Evolutionary conservation across 2,888 invertebrate genomes (phyloP), one percentile per base, ranked within the genome.

Genomic region (Pterobdella sp.): DNA sequence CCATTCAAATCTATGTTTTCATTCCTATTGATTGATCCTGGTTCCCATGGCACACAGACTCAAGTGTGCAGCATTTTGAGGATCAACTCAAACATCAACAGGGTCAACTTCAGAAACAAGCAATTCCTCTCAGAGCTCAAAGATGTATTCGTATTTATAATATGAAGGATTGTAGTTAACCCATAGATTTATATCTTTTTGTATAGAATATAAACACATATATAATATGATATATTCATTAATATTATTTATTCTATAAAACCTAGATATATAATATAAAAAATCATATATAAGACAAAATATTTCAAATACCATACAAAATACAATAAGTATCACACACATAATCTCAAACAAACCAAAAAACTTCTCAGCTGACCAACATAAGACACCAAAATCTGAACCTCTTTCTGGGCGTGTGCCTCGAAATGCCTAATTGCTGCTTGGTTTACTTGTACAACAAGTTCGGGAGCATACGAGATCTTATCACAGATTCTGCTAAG

Each of bases 281-380:
- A 42, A 7, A 42, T 42, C 7, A 7, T 14, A 42, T 42, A 42
- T 18, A 42, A 42, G 7, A 42, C 42, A 42, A 42, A 14, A 42
- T 18, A 42, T 14, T 42, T 14, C 42, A 42, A n/a, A 42, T 42
- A 42, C 42, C 7, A 42, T 42, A 42, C 42, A 42, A 42, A 14
- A 42, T n/a, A n/a, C n/a, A n/a, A n/a, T n/a, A n/a, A 22, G 22
- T 14, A 42, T 42, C 49, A 14, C 49, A 14, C 49, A 7, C 49
- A 42, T 14, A 42, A 7, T 42, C 49, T 7, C 22, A 14, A 4
- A 18, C 60, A 56, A 56, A 56, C 60, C 29, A 4, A n/a, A 14
- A 29, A 26, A 49, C 22, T 60, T 63, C 7, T 26, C 80, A 94
- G 67, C 76, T 82, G 74, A 82, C 82, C 73, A 82, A 82, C 72